A percentile compares a stretch with the other conserved stretches of the same genome.
phyloP scores from a whole-genome alignment of 2,113 vertebrate species.

The Hemicordylus capensis region DNA sequence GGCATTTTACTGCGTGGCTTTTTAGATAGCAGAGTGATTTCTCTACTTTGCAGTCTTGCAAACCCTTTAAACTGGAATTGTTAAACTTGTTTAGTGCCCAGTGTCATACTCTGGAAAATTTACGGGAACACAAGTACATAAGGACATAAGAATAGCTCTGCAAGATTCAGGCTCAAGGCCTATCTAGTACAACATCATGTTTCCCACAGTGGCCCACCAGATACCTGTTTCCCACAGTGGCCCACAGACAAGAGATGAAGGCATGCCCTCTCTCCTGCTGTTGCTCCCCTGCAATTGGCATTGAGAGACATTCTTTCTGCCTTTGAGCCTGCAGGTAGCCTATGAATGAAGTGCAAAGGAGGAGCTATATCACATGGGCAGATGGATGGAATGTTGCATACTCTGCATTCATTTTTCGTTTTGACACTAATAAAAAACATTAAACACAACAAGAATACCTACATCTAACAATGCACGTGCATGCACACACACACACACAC shows the following conservation, averaged over 20 bases:
- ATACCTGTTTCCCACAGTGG: too few species aligned
- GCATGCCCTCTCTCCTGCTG: too few species aligned
- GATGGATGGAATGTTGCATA: neutral
- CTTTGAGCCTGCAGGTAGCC: too few species aligned
- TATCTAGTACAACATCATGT: too few species aligned
- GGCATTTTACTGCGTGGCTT: slow-evolving; percentile 55
- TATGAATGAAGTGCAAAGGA: fast-evolving
- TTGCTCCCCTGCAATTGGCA: too few species aligned
- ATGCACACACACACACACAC: too few species aligned
- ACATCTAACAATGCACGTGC: neutral
- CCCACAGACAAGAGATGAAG: too few species aligned
- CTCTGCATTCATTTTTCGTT: slow-evolving; percentile 12
- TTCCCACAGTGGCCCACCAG: too few species aligned
- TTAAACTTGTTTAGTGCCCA: slow-evolving; percentile 41
- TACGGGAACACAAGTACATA: slow-evolving; percentile 16
- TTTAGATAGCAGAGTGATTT: neutral
- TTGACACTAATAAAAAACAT: slow-evolving; percentile 59
- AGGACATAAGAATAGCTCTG: too few species aligned
- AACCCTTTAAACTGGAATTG: neutral
- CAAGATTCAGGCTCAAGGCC: too few species aligned
- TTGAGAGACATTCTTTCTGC: too few species aligned
- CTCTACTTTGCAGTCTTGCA: slow-evolving; percentile 17
- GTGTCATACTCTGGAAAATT: neutral
- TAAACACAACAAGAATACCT: slow-evolving; percentile 56
- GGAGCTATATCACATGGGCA: too few species aligned